Conservation (phyloP, 2,797 vertebrate genomes). For the Coccyzus lansbergi region DNA sequence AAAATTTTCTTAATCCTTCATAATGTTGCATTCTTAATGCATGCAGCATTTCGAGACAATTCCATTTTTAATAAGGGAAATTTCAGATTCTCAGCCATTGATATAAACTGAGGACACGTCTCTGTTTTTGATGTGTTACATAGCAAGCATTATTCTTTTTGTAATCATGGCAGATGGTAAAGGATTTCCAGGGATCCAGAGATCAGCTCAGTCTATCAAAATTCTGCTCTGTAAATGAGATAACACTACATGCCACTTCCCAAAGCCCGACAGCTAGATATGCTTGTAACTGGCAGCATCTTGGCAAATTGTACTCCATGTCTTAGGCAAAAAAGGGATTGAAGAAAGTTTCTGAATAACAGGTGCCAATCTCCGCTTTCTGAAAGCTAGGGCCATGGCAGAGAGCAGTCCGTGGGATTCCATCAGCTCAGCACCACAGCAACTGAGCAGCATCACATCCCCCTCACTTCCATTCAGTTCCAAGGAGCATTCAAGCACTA, state of each 20-base stretch:
- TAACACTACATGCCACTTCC: not conserved
- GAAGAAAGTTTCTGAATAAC: not conserved
- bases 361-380: not conserved
- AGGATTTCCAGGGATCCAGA: slow-evolving; percentile 37
- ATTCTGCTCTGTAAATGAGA: not conserved
- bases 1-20: not conserved
- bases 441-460: not conserved
- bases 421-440: not conserved
- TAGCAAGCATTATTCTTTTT: not conserved
- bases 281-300: not conserved
- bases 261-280: not conserved
- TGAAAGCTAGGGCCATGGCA: not conserved
- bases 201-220: not conserved
- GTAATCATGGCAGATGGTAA: slow-evolving; percentile 7
- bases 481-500: not conserved
- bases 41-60: not conserved
- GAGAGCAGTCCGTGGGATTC: not conserved
- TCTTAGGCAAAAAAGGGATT: not conserved
- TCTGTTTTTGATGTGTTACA: not conserved
- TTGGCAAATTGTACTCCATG: not conserved
- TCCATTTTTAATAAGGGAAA: not conserved
- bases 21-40: not conserved
- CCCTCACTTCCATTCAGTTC: not conserved
- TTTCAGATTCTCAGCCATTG: not conserved
- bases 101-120: not conserved